Base-by-base conservation (phyloP, 2,113 vertebrate genomes). In the Triplophysa siluroides region DNA sequence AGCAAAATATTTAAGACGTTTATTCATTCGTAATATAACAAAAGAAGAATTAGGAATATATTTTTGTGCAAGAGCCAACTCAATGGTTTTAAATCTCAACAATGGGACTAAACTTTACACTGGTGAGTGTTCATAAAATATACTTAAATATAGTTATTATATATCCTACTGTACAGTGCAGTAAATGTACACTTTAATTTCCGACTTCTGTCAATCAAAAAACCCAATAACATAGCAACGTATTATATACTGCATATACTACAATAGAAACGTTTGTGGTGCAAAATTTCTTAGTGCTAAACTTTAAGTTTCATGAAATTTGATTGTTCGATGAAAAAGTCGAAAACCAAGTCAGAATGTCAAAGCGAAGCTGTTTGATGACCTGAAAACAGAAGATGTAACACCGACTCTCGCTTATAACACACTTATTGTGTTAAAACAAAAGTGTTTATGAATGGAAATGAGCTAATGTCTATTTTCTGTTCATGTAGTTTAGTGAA, bases 41-140 rank as follows among this genome's bases (percentile, higher is more conserved):
- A 24, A 8, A 52, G 14, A 52, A 6, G 50, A 52, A 16, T 52
- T 52, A 18, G 50, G 50, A 18, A 52, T 38, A 13, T 83, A 47
- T 78, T 72, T 66, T 41, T 86, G 85, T 76, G 24, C 2, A 63
- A 6, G 33, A 23, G 0, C 0, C 38, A 1, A 3, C 5, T 0
- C 5, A 52, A 4, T 2, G 26, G 0, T 1, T 19, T 3, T 43
- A 1, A 0, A 10, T 7, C 10, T 83, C 38, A 79, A 52, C 45
- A 54, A 52, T 4, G 78, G 65, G 16, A 82, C 12, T 38, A 86
- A 47, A 70, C 67, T 82, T 62, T 3, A 58, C 74, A 47, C 3
- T 45, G 76, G 76, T 82, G 41, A 76, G 76, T 67, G 33, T 18
- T 76, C 33, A 19, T 14, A 8, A 54, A n/a, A 29, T 29, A 8